Percentiles rank a stretch among this genome's conserved stretches.
Evolutionary conservation across 2,888 invertebrate species (phyloP).

Genomic region (Capitulum mitella): DNA sequence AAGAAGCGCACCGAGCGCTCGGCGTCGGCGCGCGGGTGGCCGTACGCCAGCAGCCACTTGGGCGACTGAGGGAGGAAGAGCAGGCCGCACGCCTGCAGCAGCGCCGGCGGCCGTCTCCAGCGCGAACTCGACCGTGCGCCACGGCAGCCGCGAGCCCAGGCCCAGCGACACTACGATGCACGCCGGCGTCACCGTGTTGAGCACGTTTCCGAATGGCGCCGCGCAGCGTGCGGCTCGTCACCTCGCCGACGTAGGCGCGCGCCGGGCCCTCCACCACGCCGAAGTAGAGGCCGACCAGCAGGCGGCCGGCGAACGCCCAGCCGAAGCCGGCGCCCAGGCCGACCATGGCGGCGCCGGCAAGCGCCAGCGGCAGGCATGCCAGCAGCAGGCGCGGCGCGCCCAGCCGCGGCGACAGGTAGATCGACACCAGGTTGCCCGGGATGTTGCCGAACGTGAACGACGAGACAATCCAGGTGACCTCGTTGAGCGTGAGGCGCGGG

Average conservation of each 20-base stretch:
- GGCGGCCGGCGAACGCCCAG: neutral
- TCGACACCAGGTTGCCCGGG: neutral
- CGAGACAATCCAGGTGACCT: conserved; percentile 6
- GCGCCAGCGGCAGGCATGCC: neutral
- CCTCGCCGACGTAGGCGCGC: conserved; percentile 13
- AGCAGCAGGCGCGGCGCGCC: neutral
- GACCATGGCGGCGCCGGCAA: neutral
- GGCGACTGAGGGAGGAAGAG: neutral
- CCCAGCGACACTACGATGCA: neutral
- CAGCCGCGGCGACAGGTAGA: neutral
- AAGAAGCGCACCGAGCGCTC: neutral
- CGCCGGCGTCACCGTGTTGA: neutral
- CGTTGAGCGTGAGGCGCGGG: neutral
- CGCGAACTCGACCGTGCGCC: neutral
- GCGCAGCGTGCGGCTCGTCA: neutral
- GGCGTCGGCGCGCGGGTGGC: neutral
- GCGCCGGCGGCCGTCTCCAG: neutral
- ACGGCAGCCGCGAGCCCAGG: neutral
- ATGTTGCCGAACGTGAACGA: conserved; percentile 13
- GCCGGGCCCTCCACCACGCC: conserved; percentile 7
- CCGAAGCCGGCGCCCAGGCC: neutral
- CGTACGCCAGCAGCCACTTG: conserved; percentile 19
- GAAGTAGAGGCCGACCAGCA: conserved; percentile 15
- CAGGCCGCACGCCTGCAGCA: neutral
- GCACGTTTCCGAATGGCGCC: neutral